Evolutionary conservation across 2,113 vertebrate genomes (phyloP), one percentile per base, ranked within the genome.

Genomic region (Desmodus rotundus): DNA sequence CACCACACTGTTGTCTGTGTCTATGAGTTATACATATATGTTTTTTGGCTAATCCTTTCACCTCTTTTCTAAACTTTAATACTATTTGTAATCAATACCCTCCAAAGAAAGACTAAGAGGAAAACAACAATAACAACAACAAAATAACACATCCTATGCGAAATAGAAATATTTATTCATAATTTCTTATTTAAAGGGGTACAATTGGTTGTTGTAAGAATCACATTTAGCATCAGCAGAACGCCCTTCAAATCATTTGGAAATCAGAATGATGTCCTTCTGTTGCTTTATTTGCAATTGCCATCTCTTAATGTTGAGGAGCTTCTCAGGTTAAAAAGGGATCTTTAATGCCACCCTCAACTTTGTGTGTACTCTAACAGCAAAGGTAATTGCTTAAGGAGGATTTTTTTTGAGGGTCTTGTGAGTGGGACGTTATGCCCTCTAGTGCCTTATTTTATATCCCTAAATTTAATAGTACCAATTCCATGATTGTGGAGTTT

Each of bases 401-500:
- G 61, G 31, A 10, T 28, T 31, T 12, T 61, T 85, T 94, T 94
- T 80, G 78, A 96, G 95, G 95, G 85, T 95, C 72, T 92, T 97
- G 89, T 88, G 95, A 97, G 86, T 92, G 93, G 97, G 96, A 96
- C 95, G 94, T 96, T 98, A 97, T 97, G 97, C 97, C 89, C 91
- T 98, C 98, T 97, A 95, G 85, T 96, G 70, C 80, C 70, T 97
- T 76, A 2, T 92, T 97, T 98, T 97, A 98, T 98, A 95, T 97
- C 92, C 87, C 72, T 93, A 74, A 97, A 96, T 97, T 97, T 98
- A 97, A 98, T 93, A 97, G 94, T 97, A 76, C 96, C 98, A 97
- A 84, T 98, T 98, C 97, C 97, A 98, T 97, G 96, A 96, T 93
- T 70, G 54, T 94, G 98, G 97, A 98, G 88, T 98, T 98, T 98